A percentile compares a stretch with the other conserved stretches of the same genome.
Conservation (phyloP, 2,797 vertebrate genomes). For the Sebastes itinus region DNA sequence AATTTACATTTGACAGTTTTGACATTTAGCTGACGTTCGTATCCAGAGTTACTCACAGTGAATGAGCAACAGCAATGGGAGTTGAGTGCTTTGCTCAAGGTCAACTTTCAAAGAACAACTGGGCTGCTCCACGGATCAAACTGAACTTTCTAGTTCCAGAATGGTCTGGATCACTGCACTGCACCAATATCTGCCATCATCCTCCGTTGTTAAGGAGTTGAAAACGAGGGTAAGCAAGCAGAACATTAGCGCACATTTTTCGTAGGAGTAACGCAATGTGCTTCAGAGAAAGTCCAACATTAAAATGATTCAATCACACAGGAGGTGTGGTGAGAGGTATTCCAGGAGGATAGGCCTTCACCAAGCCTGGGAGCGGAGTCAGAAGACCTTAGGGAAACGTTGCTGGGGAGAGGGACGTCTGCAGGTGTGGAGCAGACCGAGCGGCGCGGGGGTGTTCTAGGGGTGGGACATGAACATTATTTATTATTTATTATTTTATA, state of each 20-base stretch:
- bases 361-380: too few relatives aligned
- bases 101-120: background rate
- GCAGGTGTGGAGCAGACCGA: too few relatives aligned
- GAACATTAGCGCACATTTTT: background rate
- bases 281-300: background rate
- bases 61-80: background rate
- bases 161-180: background rate
- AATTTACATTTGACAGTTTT: slow-evolving; percentile 29
- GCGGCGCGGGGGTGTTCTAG: too few relatives aligned
- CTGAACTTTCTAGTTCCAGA: background rate
- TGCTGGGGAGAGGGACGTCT: too few relatives aligned
- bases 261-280: background rate
- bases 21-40: slow-evolving; percentile 2
- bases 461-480: too few relatives aligned
- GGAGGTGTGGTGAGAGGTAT: too few relatives aligned
- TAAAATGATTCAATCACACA: too few relatives aligned
- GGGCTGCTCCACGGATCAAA: background rate
- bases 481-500: too few relatives aligned
- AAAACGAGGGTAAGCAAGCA: background rate
- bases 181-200: background rate
- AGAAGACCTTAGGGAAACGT: too few relatives aligned
- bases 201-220: background rate
- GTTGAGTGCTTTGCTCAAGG: background rate
- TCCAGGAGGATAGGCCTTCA: too few relatives aligned
- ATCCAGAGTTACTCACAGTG: background rate